Evolutionary conservation across 2,797 vertebrate genomes (phyloP).

Genomic region (Chelidonichthys spinosus): DNA sequence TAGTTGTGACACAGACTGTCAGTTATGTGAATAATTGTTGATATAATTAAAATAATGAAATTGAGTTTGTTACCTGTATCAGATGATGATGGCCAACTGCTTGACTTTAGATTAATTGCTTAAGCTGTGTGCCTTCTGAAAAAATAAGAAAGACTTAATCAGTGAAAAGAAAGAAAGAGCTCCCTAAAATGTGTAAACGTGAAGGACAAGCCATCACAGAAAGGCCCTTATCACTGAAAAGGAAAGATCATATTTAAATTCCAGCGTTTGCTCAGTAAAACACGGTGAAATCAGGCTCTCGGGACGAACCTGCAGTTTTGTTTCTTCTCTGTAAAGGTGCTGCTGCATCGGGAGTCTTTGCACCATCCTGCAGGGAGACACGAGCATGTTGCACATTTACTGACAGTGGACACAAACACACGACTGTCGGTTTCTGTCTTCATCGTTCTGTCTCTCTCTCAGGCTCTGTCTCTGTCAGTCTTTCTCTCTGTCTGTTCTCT

Average conservation of each 20-base stretch:
- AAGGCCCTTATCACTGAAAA: background rate
- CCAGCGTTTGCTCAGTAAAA: background rate
- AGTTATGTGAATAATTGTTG: background rate
- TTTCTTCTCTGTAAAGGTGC: background rate
- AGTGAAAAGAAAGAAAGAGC: background rate
- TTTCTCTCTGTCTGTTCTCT: slow-evolving; percentile 16
- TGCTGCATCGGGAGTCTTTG: slow-evolving; percentile 3
- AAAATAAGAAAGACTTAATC: background rate
- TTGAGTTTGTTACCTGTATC: slow-evolving; percentile 42
- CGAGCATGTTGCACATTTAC: background rate
- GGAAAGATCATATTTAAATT: background rate
- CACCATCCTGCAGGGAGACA: slow-evolving; percentile 28
- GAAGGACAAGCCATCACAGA: background rate
- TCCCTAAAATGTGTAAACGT: background rate
- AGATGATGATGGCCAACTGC: background rate
- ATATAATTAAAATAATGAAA: background rate
- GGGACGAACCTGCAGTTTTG: slow-evolving; percentile 51
- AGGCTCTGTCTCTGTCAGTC: background rate
- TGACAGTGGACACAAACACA: slow-evolving; percentile 9
- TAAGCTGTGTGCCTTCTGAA: background rate
- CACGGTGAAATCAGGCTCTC: background rate
- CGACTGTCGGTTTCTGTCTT: background rate
- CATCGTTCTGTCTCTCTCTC: background rate
- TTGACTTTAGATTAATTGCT: background rate
- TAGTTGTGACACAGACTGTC: background rate